Conservation (phyloP, 2,113 vertebrate genomes). For the Passer domesticus region DNA sequence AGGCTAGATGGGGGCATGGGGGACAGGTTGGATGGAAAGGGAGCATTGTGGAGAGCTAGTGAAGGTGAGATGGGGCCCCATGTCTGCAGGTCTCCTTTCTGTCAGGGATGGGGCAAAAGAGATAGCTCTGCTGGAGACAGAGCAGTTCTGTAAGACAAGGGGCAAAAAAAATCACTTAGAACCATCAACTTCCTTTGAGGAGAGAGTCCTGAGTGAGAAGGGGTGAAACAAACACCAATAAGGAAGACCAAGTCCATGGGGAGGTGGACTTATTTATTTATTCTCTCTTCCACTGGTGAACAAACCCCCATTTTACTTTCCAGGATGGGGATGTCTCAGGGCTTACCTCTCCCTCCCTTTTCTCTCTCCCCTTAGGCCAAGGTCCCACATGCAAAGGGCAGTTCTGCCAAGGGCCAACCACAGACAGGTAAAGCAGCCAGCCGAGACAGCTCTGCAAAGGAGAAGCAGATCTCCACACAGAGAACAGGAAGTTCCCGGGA, state of each 20-base stretch:
- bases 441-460: slow-evolving; percentile 39
- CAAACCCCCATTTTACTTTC: neutral
- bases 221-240: neutral
- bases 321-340: neutral
- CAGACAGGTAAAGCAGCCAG: slow-evolving; percentile 56
- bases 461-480: neutral
- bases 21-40: neutral
- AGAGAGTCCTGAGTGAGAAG: neutral
- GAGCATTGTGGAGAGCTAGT: neutral
- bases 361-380: neutral
- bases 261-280: neutral
- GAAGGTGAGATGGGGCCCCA: rapidly evolving
- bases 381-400: slow-evolving; percentile 50
- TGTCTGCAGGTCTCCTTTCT: neutral
- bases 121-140: neutral
- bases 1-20: neutral
- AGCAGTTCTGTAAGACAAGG: neutral
- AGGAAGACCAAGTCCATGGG: neutral
- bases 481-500: slow-evolving; percentile 19
- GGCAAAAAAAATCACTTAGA: neutral
- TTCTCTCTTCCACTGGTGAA: neutral
- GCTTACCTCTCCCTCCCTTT: neutral
- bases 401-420: slow-evolving; percentile 1
- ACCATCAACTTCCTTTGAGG: neutral
- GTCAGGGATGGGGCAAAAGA: neutral